Conservation (phyloP, 2,113 vertebrate genomes). For the Clarias magur region DNA sequence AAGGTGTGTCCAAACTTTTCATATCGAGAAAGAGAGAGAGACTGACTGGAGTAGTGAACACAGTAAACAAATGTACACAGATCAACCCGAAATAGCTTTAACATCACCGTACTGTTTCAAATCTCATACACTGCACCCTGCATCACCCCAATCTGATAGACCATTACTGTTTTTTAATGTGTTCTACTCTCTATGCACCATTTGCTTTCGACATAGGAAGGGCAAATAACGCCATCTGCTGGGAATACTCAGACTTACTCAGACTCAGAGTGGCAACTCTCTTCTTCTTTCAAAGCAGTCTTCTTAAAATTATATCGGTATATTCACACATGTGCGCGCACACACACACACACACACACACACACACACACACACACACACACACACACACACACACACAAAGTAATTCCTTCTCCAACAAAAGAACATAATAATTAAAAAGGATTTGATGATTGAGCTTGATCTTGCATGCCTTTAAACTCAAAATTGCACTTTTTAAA, state of each 20-base stretch:
- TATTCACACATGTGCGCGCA: too few relatives aligned
- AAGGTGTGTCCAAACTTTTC: too few relatives aligned
- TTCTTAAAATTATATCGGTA: neutral
- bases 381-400: too few relatives aligned
- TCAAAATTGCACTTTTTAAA: too few relatives aligned
- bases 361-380: too few relatives aligned
- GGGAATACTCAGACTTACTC: neutral
- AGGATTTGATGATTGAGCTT: too few relatives aligned
- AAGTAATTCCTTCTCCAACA: too few relatives aligned
- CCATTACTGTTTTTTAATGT: slow-evolving; percentile 6
- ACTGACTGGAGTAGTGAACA: neutral
- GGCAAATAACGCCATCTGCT: slow-evolving; percentile 48
- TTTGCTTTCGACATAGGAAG: slow-evolving; percentile 13
- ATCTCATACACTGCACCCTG: neutral
- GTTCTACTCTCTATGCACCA: neutral
- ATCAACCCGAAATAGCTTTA: neutral
- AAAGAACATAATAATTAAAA: too few relatives aligned
- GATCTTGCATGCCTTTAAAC: too few relatives aligned
- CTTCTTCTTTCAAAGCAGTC: neutral
- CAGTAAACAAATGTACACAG: too few relatives aligned
- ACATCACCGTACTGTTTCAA: neutral
- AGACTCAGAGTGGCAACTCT: neutral
- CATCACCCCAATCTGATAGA: neutral
- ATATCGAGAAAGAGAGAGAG: neutral
- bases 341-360: too few relatives aligned